Evolutionary conservation across 2,888 invertebrate genomes (phyloP), one percentile per base, ranked within the genome.

Genomic region (Invenusta paracnida): DNA sequence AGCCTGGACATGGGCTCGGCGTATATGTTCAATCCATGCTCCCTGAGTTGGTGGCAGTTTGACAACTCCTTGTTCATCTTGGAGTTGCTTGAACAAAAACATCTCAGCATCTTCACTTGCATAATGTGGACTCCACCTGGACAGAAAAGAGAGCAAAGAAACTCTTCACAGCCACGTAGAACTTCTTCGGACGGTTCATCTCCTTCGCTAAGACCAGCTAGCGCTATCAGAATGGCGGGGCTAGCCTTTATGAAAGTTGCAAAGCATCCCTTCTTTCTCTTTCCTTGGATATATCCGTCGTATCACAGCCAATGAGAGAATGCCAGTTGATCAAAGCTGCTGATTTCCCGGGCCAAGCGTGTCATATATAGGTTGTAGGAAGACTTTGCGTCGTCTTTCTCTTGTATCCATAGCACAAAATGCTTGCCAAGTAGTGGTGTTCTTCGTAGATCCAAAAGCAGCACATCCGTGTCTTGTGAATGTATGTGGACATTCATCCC

Each of bases 261-360:
- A 23, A 73, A 73, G 73, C 73, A 73, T 13, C 11, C 23, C 2
- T 5, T 5, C 73, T 73, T 73, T 73, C 73, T 23, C 73, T n/a
- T 73, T 73, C 73, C 73, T 23, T 73, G 73, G 27, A 73, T 73
- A 23, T 73, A 23, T 5, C 73, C 73, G 73, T 73, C 11, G 73
- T 73, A 73, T 73, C 73, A 73, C 73, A 73, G 5, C 27, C 73
- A 73, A 23, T 73, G 73, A 73, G 73, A 48, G 48, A 48, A 48
- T 48, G 5, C 48, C 17, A 17, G 48, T 17, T n/a, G n/a, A n/a
- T n/a, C 48, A 48, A 73, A 73, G 11, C 73, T 73, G 5, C 73
- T 73, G 73, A 5, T 13, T 23, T 2, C 23, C 27, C 23, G 73
- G 11, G 27, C 73, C 11, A 73, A 73, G 5, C 11, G 25, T 5